A percentile compares a stretch with the other conserved stretches of the same genome.
Evolutionary conservation across 1,140 invertebrate species (phyloP).

Genomic region (Drosophila sp.): DNA sequence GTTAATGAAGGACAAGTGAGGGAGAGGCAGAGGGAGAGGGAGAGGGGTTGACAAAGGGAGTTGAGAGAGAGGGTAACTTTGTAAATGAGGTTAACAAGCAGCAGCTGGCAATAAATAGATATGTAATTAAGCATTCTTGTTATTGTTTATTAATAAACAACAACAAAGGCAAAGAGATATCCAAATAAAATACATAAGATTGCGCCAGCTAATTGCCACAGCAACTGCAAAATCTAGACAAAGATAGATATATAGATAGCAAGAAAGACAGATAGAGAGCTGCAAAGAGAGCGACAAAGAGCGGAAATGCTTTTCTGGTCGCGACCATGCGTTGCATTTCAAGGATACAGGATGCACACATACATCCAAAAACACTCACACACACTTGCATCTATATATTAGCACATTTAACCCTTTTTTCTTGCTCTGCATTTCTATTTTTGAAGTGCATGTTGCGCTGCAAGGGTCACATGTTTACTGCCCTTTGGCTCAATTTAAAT

Average conservation of each 20-base stretch:
- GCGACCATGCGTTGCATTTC: constrained; percentile 47
- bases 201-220: constrained; percentile 67
- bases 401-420: constrained; percentile 64
- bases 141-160: constrained; percentile 84
- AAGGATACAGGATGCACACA: constrained; percentile 44
- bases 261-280: not conserved
- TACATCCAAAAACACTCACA: constrained; percentile 3
- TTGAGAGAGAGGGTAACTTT: not conserved
- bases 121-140: constrained; percentile 75
- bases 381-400: constrained; percentile 6
- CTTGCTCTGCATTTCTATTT: constrained; percentile 64
- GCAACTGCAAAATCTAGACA: constrained; percentile 47
- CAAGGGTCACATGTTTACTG: constrained; percentile 58
- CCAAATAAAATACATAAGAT: constrained; percentile 11
- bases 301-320: constrained; percentile 21
- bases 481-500: constrained; percentile 77
- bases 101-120: constrained; percentile 42
- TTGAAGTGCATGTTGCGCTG: constrained; percentile 68
- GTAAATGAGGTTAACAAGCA: constrained; percentile 53
- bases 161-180: constrained; percentile 54
- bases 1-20: constrained; percentile 21
- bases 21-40: not conserved
- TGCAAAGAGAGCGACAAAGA: constrained; percentile 12
- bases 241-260: constrained; percentile 8
- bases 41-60: not conserved